A percentile compares a stretch with the other conserved stretches of the same genome.
Conservation (phyloP, 2,888 invertebrate species). For the Drosophila setosimentum region DNA sequence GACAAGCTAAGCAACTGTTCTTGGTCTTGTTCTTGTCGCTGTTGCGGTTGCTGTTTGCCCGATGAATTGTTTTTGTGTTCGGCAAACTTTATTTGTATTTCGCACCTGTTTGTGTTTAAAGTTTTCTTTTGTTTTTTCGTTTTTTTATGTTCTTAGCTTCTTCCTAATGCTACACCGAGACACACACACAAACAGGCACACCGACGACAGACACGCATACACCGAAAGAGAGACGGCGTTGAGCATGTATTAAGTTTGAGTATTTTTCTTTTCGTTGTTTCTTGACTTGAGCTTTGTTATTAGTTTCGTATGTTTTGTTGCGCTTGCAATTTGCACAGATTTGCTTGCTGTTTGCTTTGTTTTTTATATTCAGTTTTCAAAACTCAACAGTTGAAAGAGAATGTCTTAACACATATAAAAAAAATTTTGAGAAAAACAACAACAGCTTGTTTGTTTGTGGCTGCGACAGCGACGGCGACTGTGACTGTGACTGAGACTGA, state of each 20-base stretch:
- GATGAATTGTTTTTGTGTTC: constrained; percentile 17
- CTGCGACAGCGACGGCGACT: constrained; percentile 41
- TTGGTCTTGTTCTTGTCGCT: constrained; percentile 14
- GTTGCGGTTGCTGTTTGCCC: constrained; percentile 10
- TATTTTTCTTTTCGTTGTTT: constrained; percentile 9
- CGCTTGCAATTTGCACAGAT: constrained; percentile 18
- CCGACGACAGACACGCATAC: constrained; percentile 4
- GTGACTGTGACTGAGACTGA: constrained; percentile 20
- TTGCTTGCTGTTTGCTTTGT: constrained; percentile 17
- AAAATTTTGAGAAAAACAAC: constrained; percentile 24
- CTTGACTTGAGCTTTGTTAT: constrained; percentile 17
- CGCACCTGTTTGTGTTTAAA: constrained; percentile 51
- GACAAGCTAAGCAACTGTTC: constrained; percentile 20
- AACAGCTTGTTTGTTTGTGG: constrained; percentile 44
- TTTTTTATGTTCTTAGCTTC: constrained; percentile 10
- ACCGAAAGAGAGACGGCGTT: constrained; percentile 4
- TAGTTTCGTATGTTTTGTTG: constrained; percentile 12
- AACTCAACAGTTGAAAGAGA: constrained; percentile 32
- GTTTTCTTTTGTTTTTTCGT: constrained; percentile 6
- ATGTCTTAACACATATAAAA: constrained; percentile 8
- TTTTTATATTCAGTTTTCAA: constrained; percentile 28
- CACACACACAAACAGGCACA: constrained; percentile 20
- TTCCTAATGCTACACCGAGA: constrained; percentile 24
- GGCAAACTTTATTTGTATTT: constrained; percentile 23
- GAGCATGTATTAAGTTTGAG: constrained; percentile 10